Evolutionary conservation across 2,797 vertebrate species (phyloP), one percentile per base, ranked within the genome.

Genomic region (Sebastes cheni): DNA sequence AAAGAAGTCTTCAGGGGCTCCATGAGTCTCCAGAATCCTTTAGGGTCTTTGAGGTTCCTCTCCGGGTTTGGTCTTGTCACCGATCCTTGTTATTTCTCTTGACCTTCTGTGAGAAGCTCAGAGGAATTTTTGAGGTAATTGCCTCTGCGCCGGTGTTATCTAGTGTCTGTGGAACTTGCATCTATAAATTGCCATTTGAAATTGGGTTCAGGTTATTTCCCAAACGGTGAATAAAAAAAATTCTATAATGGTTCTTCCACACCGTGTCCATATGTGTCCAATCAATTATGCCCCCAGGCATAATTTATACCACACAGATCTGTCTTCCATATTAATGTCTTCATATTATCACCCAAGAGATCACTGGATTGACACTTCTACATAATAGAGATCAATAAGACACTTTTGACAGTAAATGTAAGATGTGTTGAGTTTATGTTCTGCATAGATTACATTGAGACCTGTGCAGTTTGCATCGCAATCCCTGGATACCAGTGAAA

Each of bases 251-350:
- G 66, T 72, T 87, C 46, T 66, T 70, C 12, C 34, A 79, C 66
- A 84, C 16, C 4, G 3, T 72, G 65, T 81, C 81, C 85, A 86
- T 82, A 85, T 87, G 76, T 86, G 73, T 75, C 79, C 58, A 84
- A 86, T 93, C 86, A 89, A 87, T 90, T 81, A 80, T 67, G 55
- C 61, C 86, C 67, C 7, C 32, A 61, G 81, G 88, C 75, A 79
- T 81, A 66, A 78, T 74, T 89, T 81, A 85, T 88, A 74, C 81
- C 70, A 69, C 72, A 75, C 50, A 75, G 61, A 80, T 83, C 56
- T 74, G 72, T 72, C 72, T 81, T 89, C 67, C 69, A 81, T 88
- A 87, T 79, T 74, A 67, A 86, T 87, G 39, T 75, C 69, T 80
- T 84, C 42, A 78, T 86, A 77, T 82, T 77, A 82, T 72, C 42